phyloP scores from a whole-genome alignment of 2,888 invertebrate genomes.

The Hypena proboscidalis region DNA sequence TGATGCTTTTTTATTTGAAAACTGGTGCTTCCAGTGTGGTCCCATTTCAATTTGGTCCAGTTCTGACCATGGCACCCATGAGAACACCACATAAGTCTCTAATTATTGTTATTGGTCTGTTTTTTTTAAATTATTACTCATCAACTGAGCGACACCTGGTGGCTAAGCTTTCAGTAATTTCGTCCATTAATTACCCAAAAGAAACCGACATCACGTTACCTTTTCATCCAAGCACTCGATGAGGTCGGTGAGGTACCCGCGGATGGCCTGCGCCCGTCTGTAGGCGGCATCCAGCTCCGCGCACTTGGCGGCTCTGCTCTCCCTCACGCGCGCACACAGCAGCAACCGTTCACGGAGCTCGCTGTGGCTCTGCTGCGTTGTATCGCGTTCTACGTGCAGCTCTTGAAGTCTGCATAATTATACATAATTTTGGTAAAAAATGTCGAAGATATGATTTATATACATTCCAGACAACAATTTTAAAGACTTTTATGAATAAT shows the following conservation, averaged over 20 bases:
- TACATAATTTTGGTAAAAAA: no score
- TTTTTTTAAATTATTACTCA: no score
- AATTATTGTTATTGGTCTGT: no score
- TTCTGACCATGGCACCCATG: no score
- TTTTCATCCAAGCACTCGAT: conserved; percentile 99
- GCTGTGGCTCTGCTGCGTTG: conserved; percentile 74
- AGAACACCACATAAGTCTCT: no score
- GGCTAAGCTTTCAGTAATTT: neutral
- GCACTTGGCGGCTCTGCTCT: conserved; percentile 76
- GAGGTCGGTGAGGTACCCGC: conserved; percentile 97
- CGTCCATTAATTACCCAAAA: neutral
- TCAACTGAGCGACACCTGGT: neutral
- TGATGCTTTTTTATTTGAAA: no score
- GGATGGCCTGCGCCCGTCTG: conserved; percentile 97
- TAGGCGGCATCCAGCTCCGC: conserved; percentile 91
- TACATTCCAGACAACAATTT: no score
- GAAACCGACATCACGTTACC: conserved; percentile 77
- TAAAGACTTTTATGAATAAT: no score
- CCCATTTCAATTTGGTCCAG: no score
- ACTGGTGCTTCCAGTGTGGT: no score
- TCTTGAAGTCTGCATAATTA: conserved; percentile 60
- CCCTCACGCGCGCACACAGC: conserved; percentile 65
- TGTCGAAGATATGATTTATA: no score
- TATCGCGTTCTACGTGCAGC: conserved; percentile 53
- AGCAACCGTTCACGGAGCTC: conserved; percentile 59